Conservation (phyloP, 2,888 invertebrate species). For the Folsomia manolachei region DNA sequence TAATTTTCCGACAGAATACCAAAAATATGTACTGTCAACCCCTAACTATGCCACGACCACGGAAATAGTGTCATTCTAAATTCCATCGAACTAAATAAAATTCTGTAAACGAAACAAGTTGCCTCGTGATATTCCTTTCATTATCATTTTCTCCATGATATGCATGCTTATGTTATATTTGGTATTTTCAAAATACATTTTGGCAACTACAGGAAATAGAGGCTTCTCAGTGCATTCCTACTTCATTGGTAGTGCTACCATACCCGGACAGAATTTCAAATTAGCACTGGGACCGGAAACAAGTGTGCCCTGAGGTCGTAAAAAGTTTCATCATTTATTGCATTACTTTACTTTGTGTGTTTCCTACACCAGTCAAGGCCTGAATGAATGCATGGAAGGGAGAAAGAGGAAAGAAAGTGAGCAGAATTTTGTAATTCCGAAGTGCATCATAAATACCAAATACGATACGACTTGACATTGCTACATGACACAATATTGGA, state of each 20-base stretch:
- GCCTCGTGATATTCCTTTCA: too few relatives aligned
- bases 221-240: too few relatives aligned
- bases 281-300: conserved; percentile 18
- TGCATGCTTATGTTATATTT: too few relatives aligned
- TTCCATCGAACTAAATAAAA: not conserved
- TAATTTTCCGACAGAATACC: too few relatives aligned
- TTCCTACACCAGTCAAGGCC: not conserved
- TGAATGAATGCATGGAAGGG: not conserved
- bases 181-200: too few relatives aligned
- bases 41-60: too few relatives aligned
- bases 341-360: conserved; percentile 2
- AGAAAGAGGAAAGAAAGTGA: not conserved
- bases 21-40: too few relatives aligned
- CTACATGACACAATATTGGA: not conserved
- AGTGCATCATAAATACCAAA: conserved; percentile 4
- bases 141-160: too few relatives aligned
- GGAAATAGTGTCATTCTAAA: too few relatives aligned
- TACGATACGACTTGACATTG: not conserved
- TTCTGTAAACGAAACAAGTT: too few relatives aligned
- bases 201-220: too few relatives aligned
- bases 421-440: conserved; percentile 4
- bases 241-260: not conserved
- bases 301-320: conserved; percentile 14
- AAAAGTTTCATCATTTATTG: conserved; percentile 23
- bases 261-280: conserved; percentile 17